A percentile compares a stretch with the other conserved stretches of the same genome.
These are phyloP conservation scores for Spisula solida DNA, from an alignment of 2,888 invertebrate genomes.

Conservation along the genomic window DNA sequence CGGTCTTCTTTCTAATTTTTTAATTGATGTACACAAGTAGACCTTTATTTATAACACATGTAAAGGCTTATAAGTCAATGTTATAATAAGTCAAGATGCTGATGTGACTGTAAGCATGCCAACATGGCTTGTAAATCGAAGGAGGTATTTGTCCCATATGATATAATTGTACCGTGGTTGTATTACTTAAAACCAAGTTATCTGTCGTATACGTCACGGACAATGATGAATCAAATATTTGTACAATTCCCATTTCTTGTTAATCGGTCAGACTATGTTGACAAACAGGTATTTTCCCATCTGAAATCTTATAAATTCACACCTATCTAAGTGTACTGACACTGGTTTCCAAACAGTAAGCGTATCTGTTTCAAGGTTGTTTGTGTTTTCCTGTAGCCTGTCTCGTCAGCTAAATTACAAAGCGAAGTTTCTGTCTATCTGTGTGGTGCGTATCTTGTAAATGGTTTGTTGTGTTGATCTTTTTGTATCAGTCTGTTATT, in stretches of 20 bases:
- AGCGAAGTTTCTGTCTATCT: slow-evolving; percentile 8
- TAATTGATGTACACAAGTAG: no score
- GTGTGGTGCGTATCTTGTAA: neutral
- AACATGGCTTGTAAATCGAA: no score
- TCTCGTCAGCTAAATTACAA: slow-evolving; percentile 18
- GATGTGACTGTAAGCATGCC: no score
- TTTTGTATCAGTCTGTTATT: neutral
- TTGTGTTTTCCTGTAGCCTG: slow-evolving; percentile 17
- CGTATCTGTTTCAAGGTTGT: slow-evolving; percentile 17
- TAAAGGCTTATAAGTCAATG: no score
- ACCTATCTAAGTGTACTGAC: neutral
- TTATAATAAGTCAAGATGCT: no score
- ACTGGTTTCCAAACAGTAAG: neutral
- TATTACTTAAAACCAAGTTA: no score
- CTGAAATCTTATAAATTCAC: neutral
- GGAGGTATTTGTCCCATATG: no score
- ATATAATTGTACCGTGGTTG: no score
- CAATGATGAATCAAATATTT: no score
- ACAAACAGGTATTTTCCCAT: neutral
- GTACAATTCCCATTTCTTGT: neutral
- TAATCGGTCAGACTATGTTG: neutral
- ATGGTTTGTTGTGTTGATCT: neutral
- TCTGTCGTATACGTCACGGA: no score
- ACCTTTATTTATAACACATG: no score
- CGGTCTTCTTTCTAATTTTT: no score